Base-by-base conservation (phyloP, 2,888 invertebrate species). In the Falcaria lacertinaria region DNA sequence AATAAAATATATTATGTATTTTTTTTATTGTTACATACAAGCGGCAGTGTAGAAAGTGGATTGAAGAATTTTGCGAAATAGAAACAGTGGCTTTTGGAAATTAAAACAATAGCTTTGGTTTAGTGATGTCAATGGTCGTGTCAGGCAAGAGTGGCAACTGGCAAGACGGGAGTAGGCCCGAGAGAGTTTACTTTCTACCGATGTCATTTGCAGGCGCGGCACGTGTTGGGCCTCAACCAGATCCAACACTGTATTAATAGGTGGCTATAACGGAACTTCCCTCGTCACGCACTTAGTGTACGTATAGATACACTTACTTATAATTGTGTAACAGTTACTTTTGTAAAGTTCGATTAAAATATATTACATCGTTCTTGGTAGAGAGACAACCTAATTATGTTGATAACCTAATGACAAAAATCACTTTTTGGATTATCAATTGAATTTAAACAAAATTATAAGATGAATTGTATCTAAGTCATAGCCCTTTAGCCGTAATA, bases 111-210 rank as follows among this genome's bases (percentile, higher is more conserved):
- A 50, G 62, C 43, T 51, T 58, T 54, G 63, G 65, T 57, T 57
- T 17, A 50, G 57, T 50, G 54, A 49, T 56, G 63, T 66, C 60
- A n/a, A n/a, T n/a, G n/a, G n/a, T n/a, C n/a, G n/a, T n/a, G n/a
- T n/a, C n/a, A n/a, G n/a, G n/a, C n/a, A n/a, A n/a, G n/a, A n/a
- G n/a, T n/a, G n/a, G n/a, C n/a, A 61, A 61, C 41, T 42, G 60
- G 55, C 46, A 46, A 47, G 51, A 41, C 48, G 43, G 5, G 33
- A 39, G 43, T 34, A 50, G 46, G 8, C n/a, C 19, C 58, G 65
- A 68, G 79, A 79, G 76, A 82, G 78, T 76, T 80, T 76, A 78
- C 84, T 84, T 85, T 84, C 82, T 81, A 83, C 60, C 56, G 50
- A 59, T 74, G 73, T 71, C 74, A 75, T 83, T 80, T 54, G 65